Evolutionary conservation across 2,113 vertebrate species (phyloP), one percentile per base, ranked within the genome.

Genomic region (Engystomops pustulosus): DNA sequence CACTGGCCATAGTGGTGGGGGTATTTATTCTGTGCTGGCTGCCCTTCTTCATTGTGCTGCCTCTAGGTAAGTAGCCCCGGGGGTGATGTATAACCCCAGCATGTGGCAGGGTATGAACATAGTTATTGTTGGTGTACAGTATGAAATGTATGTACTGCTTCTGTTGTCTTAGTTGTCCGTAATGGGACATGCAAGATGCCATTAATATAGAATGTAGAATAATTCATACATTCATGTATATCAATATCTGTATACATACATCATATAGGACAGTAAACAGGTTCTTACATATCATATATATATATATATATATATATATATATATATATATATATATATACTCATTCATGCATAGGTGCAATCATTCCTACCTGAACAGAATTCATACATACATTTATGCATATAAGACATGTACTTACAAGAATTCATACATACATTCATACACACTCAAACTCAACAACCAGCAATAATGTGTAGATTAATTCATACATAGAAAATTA

Each of bases 11-110:
- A 71, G 98, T 99, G 0, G 98, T 99, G 51, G 98, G 98, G 0
- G 97, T 98, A 89, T 99, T 99, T 90, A 97, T 98, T 83, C 90
- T 99, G 86, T 99, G 98, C 89, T 99, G 98, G 98, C 93, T 99
- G 82, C 98, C 98, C 0, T 99, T 99, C 90, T 99, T 99, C 94
- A 96, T 99, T 87, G 94, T 99, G 81, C 92, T 99, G 82, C 96
- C 97, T 0, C 91, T 99, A 17, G 98, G 98, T 99, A 93, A 89
- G 97, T 96, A 86, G 84, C 18, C 74, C 34, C 9, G 1, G 44
- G 45, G 4, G 0, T 10, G 17, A 8, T 47, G 6, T 15, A 10
- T 14, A 14, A 25, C 36, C 20, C 18, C n/a, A 12, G 8, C 27
- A 60, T 60, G 9, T 4, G 20, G 4, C 7, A 7, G 53, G 12